These are phyloP conservation scores for Rostratula benghalensis DNA, from an alignment of 2,113 vertebrate species.

Conservation along the genomic window DNA sequence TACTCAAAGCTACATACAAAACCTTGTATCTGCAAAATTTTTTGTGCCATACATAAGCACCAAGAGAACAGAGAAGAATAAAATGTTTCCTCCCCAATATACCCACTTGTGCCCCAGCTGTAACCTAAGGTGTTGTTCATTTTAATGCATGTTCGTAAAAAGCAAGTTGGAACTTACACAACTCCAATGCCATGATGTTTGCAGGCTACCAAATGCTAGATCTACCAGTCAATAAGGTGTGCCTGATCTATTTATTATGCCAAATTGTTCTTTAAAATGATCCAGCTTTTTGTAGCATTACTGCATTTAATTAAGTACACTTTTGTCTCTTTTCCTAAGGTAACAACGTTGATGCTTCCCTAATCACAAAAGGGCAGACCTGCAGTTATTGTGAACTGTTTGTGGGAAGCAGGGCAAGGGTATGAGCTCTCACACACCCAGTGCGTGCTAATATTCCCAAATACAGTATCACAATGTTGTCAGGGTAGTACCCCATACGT, in stretches of 20 bases:
- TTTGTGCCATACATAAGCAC: background rate
- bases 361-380: background rate
- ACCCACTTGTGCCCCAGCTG: background rate
- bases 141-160: background rate
- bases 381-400: background rate
- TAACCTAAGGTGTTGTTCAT: background rate
- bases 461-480: rapidly evolving
- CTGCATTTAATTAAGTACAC: background rate
- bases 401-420: background rate
- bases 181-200: background rate
- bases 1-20: background rate
- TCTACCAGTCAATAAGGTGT: background rate
- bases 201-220: background rate
- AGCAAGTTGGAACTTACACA: background rate
- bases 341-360: background rate
- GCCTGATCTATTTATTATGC: background rate
- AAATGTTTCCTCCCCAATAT: background rate
- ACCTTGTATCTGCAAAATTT: background rate
- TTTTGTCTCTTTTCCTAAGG: background rate
- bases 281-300: background rate
- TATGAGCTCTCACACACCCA: rapidly evolving
- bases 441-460: background rate
- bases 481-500: rapidly evolving
- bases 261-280: background rate
- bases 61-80: background rate